Base-by-base conservation (phyloP, 1,140 invertebrate species). In the Choristoneura fumiferana region DNA sequence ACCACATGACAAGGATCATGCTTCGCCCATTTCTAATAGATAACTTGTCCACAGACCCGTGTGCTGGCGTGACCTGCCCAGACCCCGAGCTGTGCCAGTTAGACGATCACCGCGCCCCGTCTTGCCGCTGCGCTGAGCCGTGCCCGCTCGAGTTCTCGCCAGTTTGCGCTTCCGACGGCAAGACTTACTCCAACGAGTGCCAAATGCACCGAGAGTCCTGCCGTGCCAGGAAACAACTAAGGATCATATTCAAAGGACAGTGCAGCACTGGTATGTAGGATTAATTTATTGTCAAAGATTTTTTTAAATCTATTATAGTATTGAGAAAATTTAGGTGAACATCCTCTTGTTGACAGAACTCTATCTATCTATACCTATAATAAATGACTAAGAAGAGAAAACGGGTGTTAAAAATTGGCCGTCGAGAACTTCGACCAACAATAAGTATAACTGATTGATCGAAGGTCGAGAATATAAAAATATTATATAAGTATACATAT, bases 181-280 rank as follows among this genome's bases (percentile, higher is more conserved):
- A 95, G 87, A 97, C 96, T 0, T 98, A 97, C 86, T 93, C 93
- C 15, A 97, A 97, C 84, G 94, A 96, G 76, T 97, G 96, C 84
- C 91, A 92, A 62, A 91, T 97, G 65, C 91, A 93, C 54, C 92
- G 94, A 63, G 94, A 96, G 77, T 93, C 93, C 14, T 96, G 95
- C 77, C 91, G 94, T 66, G 92, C 93, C 8, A 90, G 94, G 65
- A 93, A 93, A 79, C 91, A 91, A 33, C 89, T 96, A 0, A 91
- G 93, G 71, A 95, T 96, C 59, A 94, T 96, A 69, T 96, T 96
- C 80, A 92, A 93, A 53, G 95, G 95, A 58, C 93, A 93, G 81
- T 96, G 96, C 83, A 92, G 92, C 73, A 93, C 94, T 62, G 95
- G 95, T 96, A 90, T 82, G 22, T 29, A 29, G 6, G 22, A 3